These are phyloP conservation scores for Cheumatopsyche charites DNA, from an alignment of 1,140 invertebrate genomes.

Conservation along the genomic window DNA sequence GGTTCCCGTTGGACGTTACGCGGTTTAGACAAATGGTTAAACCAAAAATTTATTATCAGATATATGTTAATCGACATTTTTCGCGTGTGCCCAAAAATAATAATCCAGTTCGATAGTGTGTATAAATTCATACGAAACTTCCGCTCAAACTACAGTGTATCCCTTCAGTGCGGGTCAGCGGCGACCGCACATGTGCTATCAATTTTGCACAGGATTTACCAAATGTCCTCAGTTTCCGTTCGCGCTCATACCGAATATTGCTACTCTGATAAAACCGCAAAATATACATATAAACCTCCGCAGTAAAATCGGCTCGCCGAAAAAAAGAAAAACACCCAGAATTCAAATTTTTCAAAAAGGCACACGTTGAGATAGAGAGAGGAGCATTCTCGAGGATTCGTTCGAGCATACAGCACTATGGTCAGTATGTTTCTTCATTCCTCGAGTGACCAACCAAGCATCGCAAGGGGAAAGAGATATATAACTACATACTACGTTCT, in stretches of 20 bases:
- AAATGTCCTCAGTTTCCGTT: conserved; percentile 31
- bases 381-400: background rate
- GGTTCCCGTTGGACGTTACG: background rate
- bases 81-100: background rate
- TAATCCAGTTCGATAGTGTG: conserved; percentile 2
- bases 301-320: no score
- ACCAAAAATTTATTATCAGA: background rate
- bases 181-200: conserved; percentile 27
- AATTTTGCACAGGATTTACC: conserved; percentile 32
- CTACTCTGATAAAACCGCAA: no score
- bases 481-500: no score
- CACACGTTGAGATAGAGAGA: background rate
- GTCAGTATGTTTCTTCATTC: no score
- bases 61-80: background rate
- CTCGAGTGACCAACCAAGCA: background rate
- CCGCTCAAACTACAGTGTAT: conserved; percentile 16
- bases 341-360: conserved; percentile 5
- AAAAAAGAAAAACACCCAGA: no score
- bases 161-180: conserved; percentile 17
- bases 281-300: no score
- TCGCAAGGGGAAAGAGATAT: background rate
- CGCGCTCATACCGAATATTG: no score
- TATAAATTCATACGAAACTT: conserved; percentile 16
- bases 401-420: no score
- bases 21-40: background rate